Evolutionary conservation across 2,797 vertebrate species (phyloP), one percentile per base, ranked within the genome.

Genomic region (Etheostoma perlongum): DNA sequence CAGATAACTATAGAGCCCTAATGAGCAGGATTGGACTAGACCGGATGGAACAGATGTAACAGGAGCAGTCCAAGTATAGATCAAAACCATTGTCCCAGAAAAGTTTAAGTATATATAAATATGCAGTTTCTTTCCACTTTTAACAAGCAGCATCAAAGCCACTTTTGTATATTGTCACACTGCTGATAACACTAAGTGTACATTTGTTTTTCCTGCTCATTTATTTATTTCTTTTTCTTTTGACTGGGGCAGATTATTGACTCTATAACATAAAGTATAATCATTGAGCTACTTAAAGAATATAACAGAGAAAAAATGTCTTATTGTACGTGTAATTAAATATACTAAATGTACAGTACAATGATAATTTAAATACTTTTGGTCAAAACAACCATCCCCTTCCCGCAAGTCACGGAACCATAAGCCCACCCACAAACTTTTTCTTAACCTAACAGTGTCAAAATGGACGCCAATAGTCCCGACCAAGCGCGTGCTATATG

Each of bases 1-100:
- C 25, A 62, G 78, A 78, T 78, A 88, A 80, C 85, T 84, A 82
- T 82, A 84, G 86, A 75, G 54, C 36, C 18, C 25, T 68, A 19
- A 55, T 81, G 66, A 78, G 48, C 52, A 67, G 57, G 64, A 87
- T 55, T 63, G 65, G 74, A 82, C 49, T 44, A 23, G 57, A 62
- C 61, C 48, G 69, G 44, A 27, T 15, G 49, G 60, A 19, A 44
- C 19, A 72, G 51, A 72, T 59, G 42, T 10, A 63, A 65, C 11
- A 51, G 23, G 48, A 74, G 16, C 44, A 57, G 23, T 36, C 67
- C 68, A 49, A 71, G 62, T 47, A 44, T 2, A 57, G 64, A 67
- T 76, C 67, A 67, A 72, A 78, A 60, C 33, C 12, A 63, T 54
- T 67, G 67, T 73, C 47, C 71, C 23, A 49, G 60, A 69, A 48